These are phyloP conservation scores for Pyrrhosoma nymphula DNA, from an alignment of 2,888 invertebrate species.

Conservation along the genomic window DNA sequence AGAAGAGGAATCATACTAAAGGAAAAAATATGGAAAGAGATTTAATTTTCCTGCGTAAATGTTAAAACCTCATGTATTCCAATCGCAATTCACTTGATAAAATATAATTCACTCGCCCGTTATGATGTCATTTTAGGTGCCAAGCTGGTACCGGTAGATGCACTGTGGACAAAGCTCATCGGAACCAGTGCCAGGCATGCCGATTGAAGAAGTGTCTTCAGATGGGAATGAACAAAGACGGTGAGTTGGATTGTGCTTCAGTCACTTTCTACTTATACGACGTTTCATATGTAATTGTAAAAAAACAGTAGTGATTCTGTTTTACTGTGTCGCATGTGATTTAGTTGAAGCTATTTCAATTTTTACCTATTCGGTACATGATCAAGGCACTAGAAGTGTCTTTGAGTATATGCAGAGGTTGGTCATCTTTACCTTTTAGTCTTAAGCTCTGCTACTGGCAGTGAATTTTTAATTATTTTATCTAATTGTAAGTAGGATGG, in stretches of 20 bases:
- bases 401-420: too few species aligned
- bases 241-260: slow-evolving; percentile 83
- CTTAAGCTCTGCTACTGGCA: too few species aligned
- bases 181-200: slow-evolving; percentile 99
- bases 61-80: too few species aligned
- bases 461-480: too few species aligned
- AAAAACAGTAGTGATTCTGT: neutral
- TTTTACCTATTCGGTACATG: too few species aligned
- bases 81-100: too few species aligned
- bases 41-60: too few species aligned
- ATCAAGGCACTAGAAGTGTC: too few species aligned
- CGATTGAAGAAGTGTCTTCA: slow-evolving; percentile 98
- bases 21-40: too few species aligned
- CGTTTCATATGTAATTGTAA: neutral
- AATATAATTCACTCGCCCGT: neutral
- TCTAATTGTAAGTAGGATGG: too few species aligned
- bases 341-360: neutral
- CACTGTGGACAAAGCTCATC: slow-evolving; percentile 98
- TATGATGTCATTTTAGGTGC: slow-evolving; percentile 84
- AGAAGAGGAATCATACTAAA: too few species aligned
- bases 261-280: neutral
- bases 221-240: slow-evolving; percentile 99
- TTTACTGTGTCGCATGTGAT: neutral
- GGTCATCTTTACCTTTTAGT: too few species aligned
- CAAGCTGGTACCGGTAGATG: slow-evolving; percentile 99